Conservation (phyloP, 2,797 vertebrate genomes). For the Sebastes alutus region DNA sequence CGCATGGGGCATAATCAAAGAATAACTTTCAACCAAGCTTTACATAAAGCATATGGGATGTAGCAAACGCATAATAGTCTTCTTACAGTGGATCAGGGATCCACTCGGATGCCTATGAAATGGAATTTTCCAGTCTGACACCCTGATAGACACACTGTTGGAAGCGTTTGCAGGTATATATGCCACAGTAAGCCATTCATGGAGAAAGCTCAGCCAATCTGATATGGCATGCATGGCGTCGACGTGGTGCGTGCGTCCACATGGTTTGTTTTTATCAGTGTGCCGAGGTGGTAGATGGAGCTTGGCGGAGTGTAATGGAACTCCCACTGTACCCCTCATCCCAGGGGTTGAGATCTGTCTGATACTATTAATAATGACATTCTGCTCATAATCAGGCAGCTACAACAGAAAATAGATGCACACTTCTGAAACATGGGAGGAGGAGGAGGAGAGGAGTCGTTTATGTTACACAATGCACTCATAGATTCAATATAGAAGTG, state of each 20-base stretch:
- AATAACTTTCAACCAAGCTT: slow-evolving; percentile 15
- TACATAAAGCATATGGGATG: slow-evolving; percentile 14
- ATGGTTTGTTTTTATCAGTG: slow-evolving; percentile 36
- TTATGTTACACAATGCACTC: slow-evolving; percentile 57
- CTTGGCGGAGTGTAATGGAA: slow-evolving; percentile 49
- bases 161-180: background rate
- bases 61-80: slow-evolving; percentile 23
- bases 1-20: background rate
- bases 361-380: slow-evolving; percentile 59
- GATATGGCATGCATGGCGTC: slow-evolving; percentile 13
- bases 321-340: slow-evolving; percentile 43
- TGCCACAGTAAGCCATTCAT: background rate
- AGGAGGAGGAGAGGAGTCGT: slow-evolving; percentile 25
- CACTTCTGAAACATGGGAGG: slow-evolving; percentile 29
- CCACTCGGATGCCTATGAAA: slow-evolving; percentile 19
- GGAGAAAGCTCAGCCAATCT: slow-evolving; percentile 7
- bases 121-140: slow-evolving; percentile 14
- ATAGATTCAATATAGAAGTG: slow-evolving; percentile 41
- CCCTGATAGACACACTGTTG: background rate
- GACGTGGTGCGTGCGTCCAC: slow-evolving; percentile 16
- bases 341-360: slow-evolving; percentile 52
- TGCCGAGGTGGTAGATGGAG: slow-evolving; percentile 34
- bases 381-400: slow-evolving; percentile 55
- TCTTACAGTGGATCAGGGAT: slow-evolving; percentile 24
- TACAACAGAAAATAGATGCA: slow-evolving; percentile 47